phyloP scores from a whole-genome alignment of 2,888 invertebrate genomes.

The Hydriomena furcata region DNA sequence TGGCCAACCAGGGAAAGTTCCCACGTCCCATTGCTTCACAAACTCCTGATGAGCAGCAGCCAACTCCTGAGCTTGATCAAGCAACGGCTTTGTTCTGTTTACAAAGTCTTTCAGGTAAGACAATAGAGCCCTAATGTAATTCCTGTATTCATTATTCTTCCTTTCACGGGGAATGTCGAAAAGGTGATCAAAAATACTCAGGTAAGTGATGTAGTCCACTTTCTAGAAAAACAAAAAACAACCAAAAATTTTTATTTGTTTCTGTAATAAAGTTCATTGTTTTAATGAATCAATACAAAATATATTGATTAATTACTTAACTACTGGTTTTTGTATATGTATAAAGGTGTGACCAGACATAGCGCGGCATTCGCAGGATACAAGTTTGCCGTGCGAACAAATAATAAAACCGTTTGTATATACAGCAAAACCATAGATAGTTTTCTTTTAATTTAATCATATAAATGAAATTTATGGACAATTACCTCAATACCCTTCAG shows the following conservation, averaged over 20 bases:
- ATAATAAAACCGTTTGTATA: too few relatives aligned
- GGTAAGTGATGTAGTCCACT: conserved; percentile 97
- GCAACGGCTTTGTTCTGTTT: conserved; percentile 92
- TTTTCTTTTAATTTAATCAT: too few relatives aligned
- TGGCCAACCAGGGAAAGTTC: conserved; percentile 97
- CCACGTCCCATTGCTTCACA: conserved; percentile 93
- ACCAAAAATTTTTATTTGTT: background rate
- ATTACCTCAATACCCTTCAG: conserved; percentile 96
- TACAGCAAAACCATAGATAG: too few relatives aligned
- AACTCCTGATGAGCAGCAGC: conserved; percentile 91
- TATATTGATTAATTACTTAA: too few relatives aligned
- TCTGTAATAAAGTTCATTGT: too few relatives aligned
- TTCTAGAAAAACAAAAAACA: conserved; percentile 81
- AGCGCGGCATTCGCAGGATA: too few relatives aligned
- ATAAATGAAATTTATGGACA: background rate
- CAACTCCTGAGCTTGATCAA: conserved; percentile 91
- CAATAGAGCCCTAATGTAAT: conserved; percentile 92
- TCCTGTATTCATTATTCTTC: conserved; percentile 93
- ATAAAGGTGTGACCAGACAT: too few relatives aligned
- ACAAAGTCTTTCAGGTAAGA: conserved; percentile 94
- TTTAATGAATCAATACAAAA: too few relatives aligned
- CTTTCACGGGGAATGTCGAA: conserved; percentile 97
- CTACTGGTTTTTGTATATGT: too few relatives aligned
- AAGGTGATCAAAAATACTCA: conserved; percentile 96
- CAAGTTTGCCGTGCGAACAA: too few relatives aligned